Base-by-base conservation (phyloP, 1,140 invertebrate genomes). In the Frieseomelitta varia region DNA sequence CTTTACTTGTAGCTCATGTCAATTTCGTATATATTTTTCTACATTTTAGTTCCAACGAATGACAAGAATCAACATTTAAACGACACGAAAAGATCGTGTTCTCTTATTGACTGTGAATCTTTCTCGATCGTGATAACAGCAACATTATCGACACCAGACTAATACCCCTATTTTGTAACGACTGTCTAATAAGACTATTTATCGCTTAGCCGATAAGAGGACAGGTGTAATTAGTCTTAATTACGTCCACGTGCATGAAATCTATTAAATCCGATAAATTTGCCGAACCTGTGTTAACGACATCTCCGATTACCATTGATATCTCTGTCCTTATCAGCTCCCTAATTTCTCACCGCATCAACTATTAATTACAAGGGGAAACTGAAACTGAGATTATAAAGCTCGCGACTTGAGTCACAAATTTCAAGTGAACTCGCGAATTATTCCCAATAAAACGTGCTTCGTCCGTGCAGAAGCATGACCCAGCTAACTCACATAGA, bases 381-480 rank as follows among this genome's bases (percentile, higher is more conserved):
- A 39, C 39, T 39, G 39, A 39, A 39, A 39, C 39, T 39, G 39
- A 8, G 11, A 21, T 12, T 68, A 39, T 12, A 21, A 68, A 27
- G 21, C 12, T 34, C 67, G 34, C 12, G 34, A 15, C 6, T 19
- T 17, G 1, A 4, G 39, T 6, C n/a, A n/a, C 15, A 67, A 67
- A 1, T 30, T 30, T 17, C 17, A 17, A 1, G 19, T 12, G 12
- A 68, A 12, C 21, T 34, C 30, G 1, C 30, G 11, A 24, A 30
- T 0, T 1, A n/a, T 47, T 47, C 17, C 24, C 2, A 17, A 1
- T 4, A 0, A 1, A 47, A 47, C 2, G 39, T 17, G 27, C 17
- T 11, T 6, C 4, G 39, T 39, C 39, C 39, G 39, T 47, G 39
- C 39, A 47, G 39, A 10, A 47, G 39, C 8, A 47, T 47, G 8